phyloP scores from a whole-genome alignment of 2,888 invertebrate genomes.

The Coleophora deauratella region DNA sequence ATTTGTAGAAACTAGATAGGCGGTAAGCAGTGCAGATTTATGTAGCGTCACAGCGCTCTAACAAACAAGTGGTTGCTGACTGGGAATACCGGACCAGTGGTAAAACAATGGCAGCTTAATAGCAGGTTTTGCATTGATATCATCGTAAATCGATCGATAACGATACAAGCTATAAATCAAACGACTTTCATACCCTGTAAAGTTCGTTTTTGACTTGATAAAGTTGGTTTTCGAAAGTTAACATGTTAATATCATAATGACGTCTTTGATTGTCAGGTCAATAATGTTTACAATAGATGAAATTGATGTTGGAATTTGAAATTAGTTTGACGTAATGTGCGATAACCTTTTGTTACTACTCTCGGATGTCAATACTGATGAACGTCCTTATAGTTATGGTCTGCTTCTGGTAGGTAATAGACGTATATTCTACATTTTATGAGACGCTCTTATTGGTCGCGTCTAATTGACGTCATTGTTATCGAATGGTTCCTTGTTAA shows the following conservation, averaged over 20 bases:
- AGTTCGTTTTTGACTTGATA: no score
- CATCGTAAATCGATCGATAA: no score
- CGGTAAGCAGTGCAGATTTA: conserved; percentile 7
- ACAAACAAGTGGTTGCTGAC: conserved; percentile 1
- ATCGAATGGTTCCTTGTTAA: conserved; percentile 18
- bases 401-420: no score
- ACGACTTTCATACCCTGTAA: no score
- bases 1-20: conserved; percentile 5
- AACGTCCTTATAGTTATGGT: conserved; percentile 6
- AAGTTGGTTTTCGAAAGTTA: no score
- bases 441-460: conserved; percentile 7
- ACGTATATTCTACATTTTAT: conserved; percentile 3
- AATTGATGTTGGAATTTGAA: background rate
- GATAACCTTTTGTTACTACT: conserved; percentile 7
- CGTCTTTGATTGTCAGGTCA: no score
- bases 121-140: conserved; percentile 1
- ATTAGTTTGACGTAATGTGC: conserved; percentile 4
- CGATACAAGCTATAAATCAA: no score
- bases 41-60: conserved; percentile 1
- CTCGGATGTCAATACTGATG: conserved; percentile 7
- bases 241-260: no score
- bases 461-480: conserved; percentile 36
- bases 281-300: background rate
- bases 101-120: conserved; percentile 5
- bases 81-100: conserved; percentile 3